Evolutionary conservation across 2,888 invertebrate genomes (phyloP), one percentile per base, ranked within the genome.

Genomic region (Bugulina stolonifera): DNA sequence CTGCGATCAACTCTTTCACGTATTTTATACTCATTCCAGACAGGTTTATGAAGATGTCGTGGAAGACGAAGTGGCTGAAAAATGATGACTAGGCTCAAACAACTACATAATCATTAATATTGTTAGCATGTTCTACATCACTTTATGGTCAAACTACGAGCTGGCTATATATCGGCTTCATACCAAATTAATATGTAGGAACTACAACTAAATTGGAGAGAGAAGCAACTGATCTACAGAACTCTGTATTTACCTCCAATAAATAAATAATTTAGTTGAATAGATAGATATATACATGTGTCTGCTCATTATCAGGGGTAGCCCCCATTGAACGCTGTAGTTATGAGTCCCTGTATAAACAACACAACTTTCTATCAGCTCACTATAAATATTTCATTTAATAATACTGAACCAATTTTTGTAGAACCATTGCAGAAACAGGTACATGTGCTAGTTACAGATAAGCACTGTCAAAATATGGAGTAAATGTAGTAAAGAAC

Each of bases 281-380:
- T 43, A 43, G 43, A 43, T 43, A 43, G 43, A 43, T 43, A 43
- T 43, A 43, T 18, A 43, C 43, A 43, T 43, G 43, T 43, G 43
- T 43, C 18, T 5, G 18, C 43, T 18, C 43, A 43, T 43, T 43
- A 43, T 64, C 64, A 64, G 18, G 32, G 64, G 64, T 64, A 64
- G 10, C 29, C 64, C 64, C 70, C 70, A 32, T 70, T 70, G 70
- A 70, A 70, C 29, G 70, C 43, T 27, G 70, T 54, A 27, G 70
- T 54, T 23, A 70, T 52, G 52, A 70, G 70, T 27, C 70, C 70
- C 70, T 70, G 70, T 32, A 29, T 54, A 70, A n/a, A 54, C 43
- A 54, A 70, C 23, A 70, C 23, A 70, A 43, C 70, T n/a, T 3
- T 23, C 52, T 43, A 43, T 43, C 43, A 43, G 43, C 10, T 10